Conservation (phyloP, 2,888 invertebrate genomes). For the Acrobasis repandana region DNA sequence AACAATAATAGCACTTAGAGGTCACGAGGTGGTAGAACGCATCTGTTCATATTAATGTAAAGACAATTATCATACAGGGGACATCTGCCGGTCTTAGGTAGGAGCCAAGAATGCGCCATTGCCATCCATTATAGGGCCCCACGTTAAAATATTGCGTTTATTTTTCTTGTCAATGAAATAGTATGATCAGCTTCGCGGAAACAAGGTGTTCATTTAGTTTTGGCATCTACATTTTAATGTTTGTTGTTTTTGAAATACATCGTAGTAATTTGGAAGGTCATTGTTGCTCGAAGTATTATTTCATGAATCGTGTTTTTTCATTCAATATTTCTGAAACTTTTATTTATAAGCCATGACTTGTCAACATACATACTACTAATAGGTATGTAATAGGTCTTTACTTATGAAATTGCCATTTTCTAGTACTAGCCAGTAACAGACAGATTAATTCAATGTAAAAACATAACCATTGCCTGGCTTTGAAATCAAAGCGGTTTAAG, state of each 20-base stretch:
- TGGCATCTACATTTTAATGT: constrained; percentile 13
- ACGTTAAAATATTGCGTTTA: constrained; percentile 16
- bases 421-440: too few species aligned
- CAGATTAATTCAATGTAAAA: too few species aligned
- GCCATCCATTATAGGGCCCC: constrained; percentile 29
- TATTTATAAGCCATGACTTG: too few species aligned
- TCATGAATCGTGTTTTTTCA: neutral
- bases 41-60: constrained; percentile 60
- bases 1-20: constrained; percentile 51
- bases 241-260: constrained; percentile 16
- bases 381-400: too few species aligned
- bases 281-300: constrained; percentile 1
- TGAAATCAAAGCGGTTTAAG: too few species aligned
- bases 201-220: constrained; percentile 7
- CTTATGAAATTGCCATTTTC: too few species aligned
- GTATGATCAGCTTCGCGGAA: constrained; percentile 13
- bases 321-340: too few species aligned
- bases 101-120: constrained; percentile 49
- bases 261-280: constrained; percentile 4
- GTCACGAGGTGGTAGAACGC: constrained; percentile 51
- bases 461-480: too few species aligned
- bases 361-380: too few species aligned
- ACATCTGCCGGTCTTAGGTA: constrained; percentile 54
- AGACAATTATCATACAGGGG: constrained; percentile 63
- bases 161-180: constrained; percentile 17